Base-by-base conservation (phyloP, 35 echinoderm and acorn worm genomes). In the Ptychodera flava region DNA sequence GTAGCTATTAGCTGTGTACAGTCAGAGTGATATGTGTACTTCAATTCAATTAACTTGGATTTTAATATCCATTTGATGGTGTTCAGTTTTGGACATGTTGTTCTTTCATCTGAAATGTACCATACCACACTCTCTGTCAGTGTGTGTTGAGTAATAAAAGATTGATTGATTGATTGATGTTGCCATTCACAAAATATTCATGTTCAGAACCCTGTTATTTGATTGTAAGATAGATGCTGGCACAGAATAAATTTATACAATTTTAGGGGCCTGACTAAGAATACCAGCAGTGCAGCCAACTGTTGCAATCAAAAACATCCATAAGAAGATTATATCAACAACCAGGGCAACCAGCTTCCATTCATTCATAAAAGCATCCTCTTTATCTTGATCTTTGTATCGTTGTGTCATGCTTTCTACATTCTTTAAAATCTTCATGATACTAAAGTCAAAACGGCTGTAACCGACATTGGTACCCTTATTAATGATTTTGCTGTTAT, bases 281-380 rank as follows among this genome's bases (percentile, higher is more conserved):
- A 97, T 93, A 64, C 78, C 89, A 22, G 88, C 10, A 27, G 95
- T 93, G 33, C 77, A 79, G 35, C 88, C 76, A 35, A 85, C 76
- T 27, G 95, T 91, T 2, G 82, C 34, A 28, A 91, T 0, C 15
- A 93, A 31, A 37, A 93, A 97, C 0, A 91, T 30, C 86, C 86
- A 89, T 45, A 97, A 35, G 1, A 93, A 93, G 78, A 91, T 34
- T 16, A 91, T 79, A 91, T 97, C 95, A 33, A 97, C 79, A 2
- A 97, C 95, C 14, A 91, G 30, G 0, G 95, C 95, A 28, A 93
- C 82, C 29, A 89, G 88, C 77, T 97, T 93, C 95, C 95, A 97
- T 80, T 93, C 95, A 1, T 78, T 89, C 33, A 91, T 35, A 31
- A 97, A 81, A 1, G 86, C 87, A 0, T 97, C 95, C 30, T 97